phyloP scores from a whole-genome alignment of 64 coral and sea anemone genomes.

The Exaiptasia diaphana region DNA sequence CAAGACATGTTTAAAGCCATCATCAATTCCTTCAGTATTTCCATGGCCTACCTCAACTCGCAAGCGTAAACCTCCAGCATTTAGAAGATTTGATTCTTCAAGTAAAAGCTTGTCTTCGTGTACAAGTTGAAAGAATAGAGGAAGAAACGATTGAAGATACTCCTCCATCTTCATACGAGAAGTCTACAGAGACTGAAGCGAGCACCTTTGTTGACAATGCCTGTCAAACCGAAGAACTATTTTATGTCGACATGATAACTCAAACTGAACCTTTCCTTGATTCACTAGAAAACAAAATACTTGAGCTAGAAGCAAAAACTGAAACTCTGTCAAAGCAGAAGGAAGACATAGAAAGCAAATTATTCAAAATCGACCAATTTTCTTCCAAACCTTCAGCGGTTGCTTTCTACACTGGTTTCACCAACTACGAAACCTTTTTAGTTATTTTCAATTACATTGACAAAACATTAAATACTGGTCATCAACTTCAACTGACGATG shows the following conservation, averaged over 20 bases:
- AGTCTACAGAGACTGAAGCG: not conserved
- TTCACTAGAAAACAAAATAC: conserved; percentile 10
- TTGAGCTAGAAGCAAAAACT: not conserved
- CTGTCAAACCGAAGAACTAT: not conserved
- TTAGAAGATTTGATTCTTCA: not conserved
- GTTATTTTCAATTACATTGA: conserved; percentile 28
- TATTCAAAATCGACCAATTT: not conserved
- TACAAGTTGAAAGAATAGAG: not conserved
- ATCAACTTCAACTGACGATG: not conserved
- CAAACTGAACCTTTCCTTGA: too few species aligned
- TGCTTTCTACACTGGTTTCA: conserved; percentile 54
- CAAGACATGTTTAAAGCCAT: not conserved
- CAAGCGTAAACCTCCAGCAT: conserved; percentile 11
- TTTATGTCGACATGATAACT: too few species aligned
- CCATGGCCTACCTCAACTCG: not conserved
- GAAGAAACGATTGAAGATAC: not conserved
- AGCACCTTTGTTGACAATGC: not conserved
- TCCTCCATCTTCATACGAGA: not conserved
- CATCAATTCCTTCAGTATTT: not conserved
- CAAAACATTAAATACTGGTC: conserved; percentile 46
- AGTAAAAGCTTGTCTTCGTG: not conserved
- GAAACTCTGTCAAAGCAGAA: not conserved
- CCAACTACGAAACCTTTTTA: conserved; percentile 32
- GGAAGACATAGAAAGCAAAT: not conserved
- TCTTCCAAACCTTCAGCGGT: not conserved